Conservation (phyloP, 1,140 invertebrate species). For the Zeugodacus cucurbitae region DNA sequence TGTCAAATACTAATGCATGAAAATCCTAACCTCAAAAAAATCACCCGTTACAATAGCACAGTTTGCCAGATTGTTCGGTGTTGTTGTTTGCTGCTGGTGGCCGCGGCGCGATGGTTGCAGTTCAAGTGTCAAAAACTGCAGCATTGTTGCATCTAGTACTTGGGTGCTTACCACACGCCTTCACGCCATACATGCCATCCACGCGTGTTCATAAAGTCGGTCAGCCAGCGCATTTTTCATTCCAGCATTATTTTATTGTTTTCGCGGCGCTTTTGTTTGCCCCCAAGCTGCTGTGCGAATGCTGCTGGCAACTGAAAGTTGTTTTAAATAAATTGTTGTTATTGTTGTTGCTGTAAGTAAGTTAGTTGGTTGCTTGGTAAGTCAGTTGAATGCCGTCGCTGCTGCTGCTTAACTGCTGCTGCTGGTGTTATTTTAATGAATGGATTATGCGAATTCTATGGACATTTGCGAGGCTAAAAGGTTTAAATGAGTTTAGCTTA, state of each 20-base stretch:
- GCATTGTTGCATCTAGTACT: neutral
- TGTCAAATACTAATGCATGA: too few relatives aligned
- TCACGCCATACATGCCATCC: too few relatives aligned
- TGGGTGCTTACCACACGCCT: neutral
- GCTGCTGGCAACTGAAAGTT: constrained; percentile 1
- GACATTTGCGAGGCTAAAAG: neutral
- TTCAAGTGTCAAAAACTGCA: constrained; percentile 34
- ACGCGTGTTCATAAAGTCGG: neutral
- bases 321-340: neutral
- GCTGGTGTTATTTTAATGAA: constrained; percentile 31
- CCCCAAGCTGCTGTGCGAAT: neutral
- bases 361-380: neutral
- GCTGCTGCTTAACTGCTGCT: neutral
- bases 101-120: neutral
- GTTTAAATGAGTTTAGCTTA: neutral
- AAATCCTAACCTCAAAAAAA: too few relatives aligned
- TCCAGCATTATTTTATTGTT: neutral
- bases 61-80: too few relatives aligned
- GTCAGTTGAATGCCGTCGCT: neutral
- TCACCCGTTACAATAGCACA: neutral
- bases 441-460: constrained; percentile 57
- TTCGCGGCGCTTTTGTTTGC: constrained; percentile 27
- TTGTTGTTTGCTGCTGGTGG: constrained; percentile 11
- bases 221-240: constrained; percentile 14
- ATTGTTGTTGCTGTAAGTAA: neutral